Conservation (phyloP, 2,797 vertebrate genomes). For the Dryobates pubescens region DNA sequence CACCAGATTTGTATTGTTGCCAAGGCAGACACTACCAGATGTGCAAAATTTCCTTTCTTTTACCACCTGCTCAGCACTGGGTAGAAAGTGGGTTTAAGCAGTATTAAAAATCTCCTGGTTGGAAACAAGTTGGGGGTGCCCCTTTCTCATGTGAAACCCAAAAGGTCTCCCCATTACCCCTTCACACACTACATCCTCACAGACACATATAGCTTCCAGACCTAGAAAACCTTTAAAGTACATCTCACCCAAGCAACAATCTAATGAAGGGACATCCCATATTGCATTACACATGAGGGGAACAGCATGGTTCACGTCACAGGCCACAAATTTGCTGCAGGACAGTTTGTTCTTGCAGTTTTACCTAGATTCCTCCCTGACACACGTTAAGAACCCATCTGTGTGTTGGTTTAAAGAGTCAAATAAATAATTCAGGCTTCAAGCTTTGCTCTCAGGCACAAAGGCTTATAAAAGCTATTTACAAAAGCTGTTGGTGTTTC, state of each 20-base stretch:
- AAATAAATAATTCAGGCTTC: constrained; percentile 35
- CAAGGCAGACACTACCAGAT: not conserved
- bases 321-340: not conserved
- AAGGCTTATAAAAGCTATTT: constrained; percentile 8
- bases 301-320: accelerated
- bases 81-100: not conserved
- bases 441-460: not conserved
- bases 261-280: not conserved
- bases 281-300: accelerated
- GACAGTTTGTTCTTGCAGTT: not conserved
- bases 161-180: not conserved
- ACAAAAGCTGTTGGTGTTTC: not conserved
- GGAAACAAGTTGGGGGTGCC: not conserved
- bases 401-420: not conserved
- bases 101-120: not conserved
- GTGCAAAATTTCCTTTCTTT: not conserved
- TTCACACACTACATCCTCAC: not conserved
- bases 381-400: not conserved
- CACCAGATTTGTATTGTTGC: not conserved
- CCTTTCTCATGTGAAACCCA: not conserved
- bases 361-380: not conserved
- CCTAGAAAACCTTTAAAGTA: not conserved
- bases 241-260: not conserved
- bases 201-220: not conserved
- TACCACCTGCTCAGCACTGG: accelerated